Evolutionary conservation across 30 jellyfish, hydroid and myxozoan species (phyloP), one percentile per base, ranked within the genome.

Genomic region (Haliclystus octoradiatus): DNA sequence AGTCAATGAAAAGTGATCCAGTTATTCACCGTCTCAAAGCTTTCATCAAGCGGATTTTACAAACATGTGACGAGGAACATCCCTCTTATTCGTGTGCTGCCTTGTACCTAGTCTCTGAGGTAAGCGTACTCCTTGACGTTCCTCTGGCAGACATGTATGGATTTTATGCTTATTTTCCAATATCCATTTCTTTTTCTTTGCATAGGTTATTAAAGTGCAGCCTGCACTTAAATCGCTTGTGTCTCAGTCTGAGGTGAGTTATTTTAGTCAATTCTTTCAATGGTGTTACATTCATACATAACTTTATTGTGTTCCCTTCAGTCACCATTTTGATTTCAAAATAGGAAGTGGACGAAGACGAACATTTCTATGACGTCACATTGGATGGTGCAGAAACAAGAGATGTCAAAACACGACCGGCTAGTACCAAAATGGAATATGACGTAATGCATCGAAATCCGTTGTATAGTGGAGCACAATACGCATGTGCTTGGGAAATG

Each of bases 321-420:
- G 0, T 14, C 23, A 0, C 32, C 53, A 33, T 70, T 62, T 22
- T 31, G 15, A 23, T 66, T 19, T 19, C 47, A 28, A 35, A 12
- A 5, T 30, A 81, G 95, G 98, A 76, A 31, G 98, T 68, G 7
- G 98, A 89, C 32, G 98, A 81, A 26, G 98, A 89, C 1, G 98
- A 89, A 49, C 85, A 81, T 26, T 81, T 81, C 63, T 34, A 51
- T 63, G 95, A 80, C 51, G 74, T 75, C 14, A 31, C 40, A 26
- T 13, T 53, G 30, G 12, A 9, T 5, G 12, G 12, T 13, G 30
- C 12, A 5, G 30, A 53, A 13, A 24, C 12, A 13, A 5, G 30
- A 5, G 68, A 53, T 53, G 30, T 24, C 12, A 24, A 5, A 13
- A 13, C 12, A 5, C 12, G 30, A 19, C 68, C 30, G 12, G 12